Evolutionary conservation across 2,888 invertebrate species (phyloP), one percentile per base, ranked within the genome.

Genomic region (Myathropa florea): DNA sequence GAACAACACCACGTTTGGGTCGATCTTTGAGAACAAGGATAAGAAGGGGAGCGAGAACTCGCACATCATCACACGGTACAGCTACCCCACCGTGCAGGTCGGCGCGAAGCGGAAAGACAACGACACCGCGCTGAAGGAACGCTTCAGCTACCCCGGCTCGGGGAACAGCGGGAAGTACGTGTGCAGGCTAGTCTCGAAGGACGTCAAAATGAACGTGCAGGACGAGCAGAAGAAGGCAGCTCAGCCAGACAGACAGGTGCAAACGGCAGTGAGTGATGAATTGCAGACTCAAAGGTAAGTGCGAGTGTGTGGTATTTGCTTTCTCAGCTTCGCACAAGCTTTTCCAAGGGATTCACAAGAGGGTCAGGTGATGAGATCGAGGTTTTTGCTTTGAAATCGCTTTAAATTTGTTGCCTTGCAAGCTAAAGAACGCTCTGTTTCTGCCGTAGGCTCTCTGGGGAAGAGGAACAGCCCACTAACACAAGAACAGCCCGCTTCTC

Each of bases 111-210:
- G 92, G 10, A 92, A 92, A 82, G 92, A 92, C 70, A 88, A 88
- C 30, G 89, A 88, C 64, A 83, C 89, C 2, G 77, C 86, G 14
- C 89, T 90, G 2, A 93, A 92, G 81, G 93, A 93, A 71, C 90
- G 93, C 14, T 93, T 92, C 70, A 93, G 93, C 88, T 93, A 92
- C 84, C 93, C 93, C 7, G 92, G 93, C 21, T 91, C 90, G 7
- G 87, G 83, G 3, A 88, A 85, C 18, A 83, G 84, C 70, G 88
- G 86, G 3, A 89, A 89, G 68, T 89, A 89, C 63, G 84, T 89
- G 23, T 89, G 89, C 53, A 64, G 89, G 30, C 65, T 89, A 63
- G 82, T 88, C 9, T 73, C 88, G 6, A 85, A 79, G 55, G 88
- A 89, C 64, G 63, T 89, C 14, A 89, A 89, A 33, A 83, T 89